Conservation (phyloP, 1,140 invertebrate species). For the Eumeta japonica region DNA sequence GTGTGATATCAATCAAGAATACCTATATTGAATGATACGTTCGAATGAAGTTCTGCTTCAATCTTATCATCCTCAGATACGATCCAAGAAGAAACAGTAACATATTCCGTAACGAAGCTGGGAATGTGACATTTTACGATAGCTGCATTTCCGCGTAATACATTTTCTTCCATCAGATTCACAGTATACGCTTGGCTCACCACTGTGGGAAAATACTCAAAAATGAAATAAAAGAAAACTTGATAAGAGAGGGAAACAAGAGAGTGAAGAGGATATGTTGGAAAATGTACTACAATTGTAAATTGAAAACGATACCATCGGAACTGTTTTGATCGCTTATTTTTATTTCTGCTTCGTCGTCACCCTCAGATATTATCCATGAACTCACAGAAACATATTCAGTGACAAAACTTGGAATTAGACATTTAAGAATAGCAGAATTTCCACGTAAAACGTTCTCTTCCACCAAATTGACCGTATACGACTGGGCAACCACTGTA, state of each 20-base stretch:
- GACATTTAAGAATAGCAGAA: conserved; percentile 85
- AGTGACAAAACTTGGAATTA: conserved; percentile 87
- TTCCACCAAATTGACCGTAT: conserved; percentile 85
- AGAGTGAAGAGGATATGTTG: no score
- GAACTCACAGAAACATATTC: conserved; percentile 82
- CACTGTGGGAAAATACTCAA: conserved; percentile 64
- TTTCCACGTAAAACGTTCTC: conserved; percentile 87
- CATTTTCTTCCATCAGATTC: conserved; percentile 87
- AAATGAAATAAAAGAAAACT: conserved; percentile 9
- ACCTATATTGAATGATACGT: conserved; percentile 40
- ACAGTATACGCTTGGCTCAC: conserved; percentile 84
- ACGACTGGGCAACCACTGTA: conserved; percentile 76
- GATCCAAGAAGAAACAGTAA: conserved; percentile 82
- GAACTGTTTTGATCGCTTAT: conserved; percentile 22
- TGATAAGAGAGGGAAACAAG: no score
- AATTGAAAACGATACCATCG: conserved; percentile 25
- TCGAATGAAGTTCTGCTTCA: conserved; percentile 48
- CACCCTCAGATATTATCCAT: conserved; percentile 75
- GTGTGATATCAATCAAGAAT: conserved; percentile 12
- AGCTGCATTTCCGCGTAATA: conserved; percentile 82
- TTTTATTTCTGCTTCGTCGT: conserved; percentile 37
- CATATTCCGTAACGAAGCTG: conserved; percentile 87
- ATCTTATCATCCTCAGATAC: conserved; percentile 65
- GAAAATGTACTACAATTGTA: not conserved
- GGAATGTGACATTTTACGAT: conserved; percentile 91